phyloP scores from a whole-genome alignment of 1,140 invertebrate species.

The Meloidogyne hapla region DNA sequence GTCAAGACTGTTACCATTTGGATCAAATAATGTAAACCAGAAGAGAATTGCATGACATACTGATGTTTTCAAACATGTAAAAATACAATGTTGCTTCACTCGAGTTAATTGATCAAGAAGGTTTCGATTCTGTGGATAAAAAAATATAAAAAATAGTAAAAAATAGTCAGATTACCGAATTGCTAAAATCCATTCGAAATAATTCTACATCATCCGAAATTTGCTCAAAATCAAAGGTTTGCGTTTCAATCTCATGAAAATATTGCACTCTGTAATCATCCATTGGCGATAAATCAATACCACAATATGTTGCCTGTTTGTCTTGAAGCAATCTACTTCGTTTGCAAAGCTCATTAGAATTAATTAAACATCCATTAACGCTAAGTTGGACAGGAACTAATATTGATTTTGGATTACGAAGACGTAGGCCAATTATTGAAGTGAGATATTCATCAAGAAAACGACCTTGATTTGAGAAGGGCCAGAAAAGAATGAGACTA shows the following conservation, averaged over 20 bases:
- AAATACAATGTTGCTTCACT: slow-evolving; percentile 9
- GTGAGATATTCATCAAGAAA: slow-evolving; percentile 35
- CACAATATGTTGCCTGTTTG: slow-evolving; percentile 25
- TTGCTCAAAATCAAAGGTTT: slow-evolving; percentile 22
- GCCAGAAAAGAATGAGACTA: slow-evolving; percentile 33
- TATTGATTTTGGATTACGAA: slow-evolving; percentile 21
- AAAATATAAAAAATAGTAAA: not conserved
- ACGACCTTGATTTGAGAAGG: slow-evolving; percentile 23
- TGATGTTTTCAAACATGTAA: not conserved
- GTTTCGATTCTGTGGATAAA: slow-evolving; percentile 10
- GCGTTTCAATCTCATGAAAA: slow-evolving; percentile 37
- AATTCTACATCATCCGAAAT: slow-evolving; percentile 31
- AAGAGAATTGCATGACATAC: slow-evolving; percentile 27
- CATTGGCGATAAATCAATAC: slow-evolving; percentile 32
- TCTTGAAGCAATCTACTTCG: slow-evolving; percentile 27
- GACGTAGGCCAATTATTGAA: slow-evolving; percentile 32
- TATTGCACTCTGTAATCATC: slow-evolving; percentile 27
- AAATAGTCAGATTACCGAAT: not conserved
- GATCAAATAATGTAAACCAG: slow-evolving; percentile 28
- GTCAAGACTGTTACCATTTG: not conserved
- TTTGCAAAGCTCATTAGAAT: slow-evolving; percentile 18
- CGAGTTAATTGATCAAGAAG: slow-evolving; percentile 26
- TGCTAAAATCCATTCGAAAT: slow-evolving; percentile 27
- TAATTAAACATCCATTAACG: slow-evolving; percentile 26
- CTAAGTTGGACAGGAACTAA: slow-evolving; percentile 24